Evolutionary conservation across 1,140 invertebrate species (phyloP).

Genomic region (Lepidurus packardi): DNA sequence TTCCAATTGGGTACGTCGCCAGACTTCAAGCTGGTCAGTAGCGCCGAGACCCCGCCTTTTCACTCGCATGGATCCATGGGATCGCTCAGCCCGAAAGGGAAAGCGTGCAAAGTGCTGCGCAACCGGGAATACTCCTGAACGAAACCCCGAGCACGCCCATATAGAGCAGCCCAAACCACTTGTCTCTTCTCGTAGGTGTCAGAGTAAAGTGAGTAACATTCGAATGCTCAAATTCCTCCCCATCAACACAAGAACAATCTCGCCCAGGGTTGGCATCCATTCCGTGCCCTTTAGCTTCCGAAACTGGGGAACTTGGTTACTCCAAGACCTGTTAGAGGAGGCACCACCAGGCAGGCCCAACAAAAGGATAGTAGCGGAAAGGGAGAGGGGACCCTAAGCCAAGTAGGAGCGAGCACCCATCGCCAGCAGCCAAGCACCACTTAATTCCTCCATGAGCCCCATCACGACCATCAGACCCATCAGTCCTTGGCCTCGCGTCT

Average conservation of each 20-base stretch:
- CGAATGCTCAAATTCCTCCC: too few species aligned
- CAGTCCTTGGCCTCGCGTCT: slow-evolving; percentile 16
- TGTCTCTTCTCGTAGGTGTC: too few species aligned
- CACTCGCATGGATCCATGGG: neutral
- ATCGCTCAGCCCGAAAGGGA: neutral
- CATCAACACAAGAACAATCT: too few species aligned
- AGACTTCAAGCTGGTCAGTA: neutral
- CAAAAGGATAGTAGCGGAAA: neutral
- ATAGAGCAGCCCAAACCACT: too few species aligned
- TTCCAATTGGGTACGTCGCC: neutral
- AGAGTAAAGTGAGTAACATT: too few species aligned
- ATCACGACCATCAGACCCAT: slow-evolving; percentile 12
- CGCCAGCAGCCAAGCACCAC: slow-evolving; percentile 20
- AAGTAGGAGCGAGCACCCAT: slow-evolving; percentile 4
- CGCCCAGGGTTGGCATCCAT: too few species aligned
- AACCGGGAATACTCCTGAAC: neutral
- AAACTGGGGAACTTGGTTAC: too few species aligned
- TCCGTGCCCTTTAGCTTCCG: too few species aligned
- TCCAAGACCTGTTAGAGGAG: too few species aligned
- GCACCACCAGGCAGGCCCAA: neutral
- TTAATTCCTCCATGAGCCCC: slow-evolving; percentile 16
- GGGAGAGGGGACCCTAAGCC: neutral
- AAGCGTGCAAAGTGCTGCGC: neutral
- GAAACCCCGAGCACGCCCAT: too few species aligned
- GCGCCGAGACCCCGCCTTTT: neutral